Percentiles rank a stretch among this genome's conserved stretches.
phyloP scores from a whole-genome alignment of 1,140 invertebrate genomes.

The Neodiprion lecontei region DNA sequence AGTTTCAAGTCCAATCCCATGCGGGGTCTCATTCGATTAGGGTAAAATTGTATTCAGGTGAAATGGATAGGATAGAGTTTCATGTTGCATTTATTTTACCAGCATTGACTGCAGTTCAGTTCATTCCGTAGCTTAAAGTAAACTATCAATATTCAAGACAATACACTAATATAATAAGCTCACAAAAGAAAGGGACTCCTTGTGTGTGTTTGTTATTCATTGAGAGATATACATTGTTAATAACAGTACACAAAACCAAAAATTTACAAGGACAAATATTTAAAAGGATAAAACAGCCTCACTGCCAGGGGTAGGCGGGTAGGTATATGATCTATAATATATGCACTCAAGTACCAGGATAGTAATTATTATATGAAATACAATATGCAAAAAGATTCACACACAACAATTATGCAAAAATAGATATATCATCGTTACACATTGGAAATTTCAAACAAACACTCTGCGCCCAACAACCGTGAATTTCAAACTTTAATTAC shows the following conservation, averaged over 20 bases:
- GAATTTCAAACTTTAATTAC: too few species aligned
- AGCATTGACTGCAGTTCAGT: neutral
- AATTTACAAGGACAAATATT: neutral
- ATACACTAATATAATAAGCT: neutral
- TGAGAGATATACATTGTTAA: too few species aligned
- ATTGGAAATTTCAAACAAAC: neutral
- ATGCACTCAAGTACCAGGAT: slow-evolving; percentile 33
- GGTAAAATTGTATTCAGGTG: too few species aligned
- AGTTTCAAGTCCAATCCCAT: too few species aligned
- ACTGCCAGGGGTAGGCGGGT: slow-evolving; percentile 27
- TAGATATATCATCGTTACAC: slow-evolving; percentile 35
- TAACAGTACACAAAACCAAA: neutral
- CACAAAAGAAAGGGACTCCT: neutral
- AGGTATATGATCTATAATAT: slow-evolving; percentile 47
- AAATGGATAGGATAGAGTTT: too few species aligned
- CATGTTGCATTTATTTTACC: neutral
- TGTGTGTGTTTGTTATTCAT: neutral
- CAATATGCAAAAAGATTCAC: slow-evolving; percentile 46
- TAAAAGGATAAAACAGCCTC: neutral
- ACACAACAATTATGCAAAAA: slow-evolving; percentile 55
- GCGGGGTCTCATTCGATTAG: too few species aligned
- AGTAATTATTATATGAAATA: slow-evolving; percentile 45
- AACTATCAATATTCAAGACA: neutral
- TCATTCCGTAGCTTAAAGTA: neutral
- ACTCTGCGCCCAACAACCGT: too few species aligned